A percentile compares a stretch with the other conserved stretches of the same genome.
Conservation (phyloP, 2,113 vertebrate species). For the Pelodiscus sinensis region DNA sequence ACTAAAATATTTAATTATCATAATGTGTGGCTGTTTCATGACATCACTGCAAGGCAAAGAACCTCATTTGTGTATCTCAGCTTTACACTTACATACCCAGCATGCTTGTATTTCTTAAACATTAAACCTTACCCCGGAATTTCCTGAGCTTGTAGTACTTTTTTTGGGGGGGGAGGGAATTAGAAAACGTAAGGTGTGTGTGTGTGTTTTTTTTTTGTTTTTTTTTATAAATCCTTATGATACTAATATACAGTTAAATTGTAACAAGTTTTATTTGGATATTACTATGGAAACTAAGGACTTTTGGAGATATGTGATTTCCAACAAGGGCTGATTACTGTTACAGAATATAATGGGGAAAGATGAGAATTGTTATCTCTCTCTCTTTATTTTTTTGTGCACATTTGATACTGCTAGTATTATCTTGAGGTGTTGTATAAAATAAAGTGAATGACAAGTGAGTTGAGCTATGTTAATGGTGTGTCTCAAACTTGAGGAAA, state of each 20-base stretch:
- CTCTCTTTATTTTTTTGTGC: background rate
- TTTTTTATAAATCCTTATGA: too few relatives aligned
- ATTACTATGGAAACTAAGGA: background rate
- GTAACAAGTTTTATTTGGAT: background rate
- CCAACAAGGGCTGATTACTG: background rate
- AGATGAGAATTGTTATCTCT: background rate
- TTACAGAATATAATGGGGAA: background rate
- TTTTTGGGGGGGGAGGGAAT: background rate
- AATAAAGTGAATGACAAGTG: background rate
- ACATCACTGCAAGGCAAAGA: background rate
- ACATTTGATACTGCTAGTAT: background rate
- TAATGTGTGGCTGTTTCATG: background rate
- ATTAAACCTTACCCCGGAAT: background rate
- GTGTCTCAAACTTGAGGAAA: background rate
- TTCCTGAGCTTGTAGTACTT: background rate
- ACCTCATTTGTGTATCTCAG: background rate
- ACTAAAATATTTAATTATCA: background rate
- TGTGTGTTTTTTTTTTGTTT: too few relatives aligned
- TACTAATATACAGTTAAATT: background rate
- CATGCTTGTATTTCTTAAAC: background rate
- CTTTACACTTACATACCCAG: background rate
- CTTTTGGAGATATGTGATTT: background rate
- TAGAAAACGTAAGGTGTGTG: too few relatives aligned
- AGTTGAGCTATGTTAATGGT: background rate
- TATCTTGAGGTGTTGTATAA: background rate